Percentiles rank a stretch among this genome's conserved stretches.
Conservation (phyloP, 1,140 invertebrate genomes). For the Drosophila lacertosa region DNA sequence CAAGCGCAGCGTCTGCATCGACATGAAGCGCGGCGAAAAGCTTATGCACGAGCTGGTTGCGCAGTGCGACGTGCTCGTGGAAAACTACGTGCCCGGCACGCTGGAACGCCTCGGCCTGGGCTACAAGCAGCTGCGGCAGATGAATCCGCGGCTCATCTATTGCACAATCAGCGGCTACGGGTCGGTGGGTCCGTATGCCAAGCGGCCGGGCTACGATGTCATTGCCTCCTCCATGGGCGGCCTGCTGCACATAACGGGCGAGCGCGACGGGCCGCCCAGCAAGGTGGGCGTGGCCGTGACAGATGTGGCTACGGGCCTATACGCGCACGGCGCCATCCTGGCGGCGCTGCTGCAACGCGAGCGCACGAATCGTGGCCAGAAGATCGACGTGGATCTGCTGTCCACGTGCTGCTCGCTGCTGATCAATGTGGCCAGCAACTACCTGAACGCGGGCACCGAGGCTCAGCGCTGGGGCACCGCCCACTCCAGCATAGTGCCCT, state of each 20-base stretch:
- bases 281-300: conserved; percentile 97
- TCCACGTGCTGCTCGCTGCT: conserved; percentile 95
- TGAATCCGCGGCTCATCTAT: conserved; percentile 94
- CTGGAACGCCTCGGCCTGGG: conserved; percentile 91
- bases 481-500: conserved; percentile 97
- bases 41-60: conserved; percentile 90
- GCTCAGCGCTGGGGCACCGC: conserved; percentile 93
- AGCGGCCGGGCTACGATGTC: conserved; percentile 96
- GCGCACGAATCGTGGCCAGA: conserved; percentile 93
- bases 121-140: conserved; percentile 89
- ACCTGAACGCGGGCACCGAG: conserved; percentile 93
- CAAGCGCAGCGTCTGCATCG: conserved; percentile 96
- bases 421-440: conserved; percentile 96
- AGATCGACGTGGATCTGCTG: conserved; percentile 97
- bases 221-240: conserved; percentile 97
- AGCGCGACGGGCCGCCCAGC: conserved; percentile 92
- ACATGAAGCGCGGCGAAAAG: conserved; percentile 92
- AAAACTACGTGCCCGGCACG: conserved; percentile 98
- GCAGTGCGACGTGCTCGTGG: conserved; percentile 93
- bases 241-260: conserved; percentile 94
- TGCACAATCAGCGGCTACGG: conserved; percentile 98
- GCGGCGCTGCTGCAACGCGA: conserved; percentile 92
- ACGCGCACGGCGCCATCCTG: conserved; percentile 97
- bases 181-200: conserved; percentile 91
- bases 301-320: conserved; percentile 96